Evolutionary conservation across 2,888 invertebrate species (phyloP), one percentile per base, ranked within the genome.

Genomic region (Drosophila nr. perissopoda): DNA sequence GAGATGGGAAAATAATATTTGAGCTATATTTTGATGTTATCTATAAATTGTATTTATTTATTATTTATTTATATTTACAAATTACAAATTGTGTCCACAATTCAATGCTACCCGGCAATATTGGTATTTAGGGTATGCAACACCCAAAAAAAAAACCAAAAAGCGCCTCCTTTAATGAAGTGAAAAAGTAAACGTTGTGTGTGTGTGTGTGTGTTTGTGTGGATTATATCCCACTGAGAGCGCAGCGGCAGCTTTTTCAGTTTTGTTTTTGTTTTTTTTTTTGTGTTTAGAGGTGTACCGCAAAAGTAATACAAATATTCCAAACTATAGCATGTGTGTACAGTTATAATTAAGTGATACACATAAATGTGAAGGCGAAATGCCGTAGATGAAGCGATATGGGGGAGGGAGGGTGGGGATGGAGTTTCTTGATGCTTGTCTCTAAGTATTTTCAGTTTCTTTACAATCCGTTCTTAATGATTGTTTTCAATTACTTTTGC

Each of bases 271-370:
- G 1, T 31, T 16, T 29, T 16, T 40, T 29, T 40, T 29, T 18
- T 51, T 31, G 56, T 73, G 56, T 48, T 48, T 69, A 72, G n/a
- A 61, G 40, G 33, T 31, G 36, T 38, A 40, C 38, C 48, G 38
- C 49, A 34, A 45, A 25, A 25, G 33, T 67, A 49, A 67, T 67
- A 67, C 67, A 67, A 69, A 67, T 67, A 67, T 36, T 38, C 45
- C 48, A 38, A 57, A 34, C 48, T 53, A 36, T 18, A 38, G 51
- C 57, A 10, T 69, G 64, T 85, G 89, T 89, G 81, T 89, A 70
- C 89, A 76, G 90, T 85, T 89, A 89, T 90, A 86, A 86, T 86
- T 86, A 86, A 90, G 86, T 90, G 85, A 85, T 85, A 85, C 73
- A 86, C 81, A 90, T 82, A 73, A 74, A 78, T 68, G 76, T 69